Percentiles rank a stretch among this genome's conserved stretches.
Evolutionary conservation across 2,888 invertebrate genomes (phyloP).

Genomic region (Dasypolia templi): DNA sequence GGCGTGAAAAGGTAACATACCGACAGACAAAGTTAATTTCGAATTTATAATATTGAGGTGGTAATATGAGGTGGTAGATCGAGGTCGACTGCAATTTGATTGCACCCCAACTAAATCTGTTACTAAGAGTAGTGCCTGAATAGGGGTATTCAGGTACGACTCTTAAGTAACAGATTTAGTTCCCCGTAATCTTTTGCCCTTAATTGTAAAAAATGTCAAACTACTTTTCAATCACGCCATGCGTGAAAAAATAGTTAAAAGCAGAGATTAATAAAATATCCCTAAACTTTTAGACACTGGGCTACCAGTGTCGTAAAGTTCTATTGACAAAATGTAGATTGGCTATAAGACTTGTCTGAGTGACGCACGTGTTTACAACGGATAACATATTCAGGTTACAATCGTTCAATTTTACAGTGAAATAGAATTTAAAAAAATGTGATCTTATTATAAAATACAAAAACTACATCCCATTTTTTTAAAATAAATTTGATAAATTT

Average conservation of each 20-base stretch:
- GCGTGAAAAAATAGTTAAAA: background rate
- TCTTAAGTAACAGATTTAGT: background rate
- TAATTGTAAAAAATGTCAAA: background rate
- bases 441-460: background rate
- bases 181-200: background rate
- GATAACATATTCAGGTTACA: background rate
- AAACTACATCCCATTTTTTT: background rate
- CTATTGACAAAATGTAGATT: slow-evolving; percentile 18
- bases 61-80: background rate
- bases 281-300: no score
- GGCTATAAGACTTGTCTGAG: background rate
- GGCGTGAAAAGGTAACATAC: no score
- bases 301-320: background rate
- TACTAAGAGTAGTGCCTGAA: no score
- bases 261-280: background rate
- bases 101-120: no score
- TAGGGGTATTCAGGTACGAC: background rate
- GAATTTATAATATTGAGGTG: no score
- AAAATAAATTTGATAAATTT: background rate
- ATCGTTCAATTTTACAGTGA: no score
- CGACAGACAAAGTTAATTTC: no score
- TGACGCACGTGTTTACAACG: background rate
- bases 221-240: background rate
- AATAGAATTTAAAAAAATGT: no score
- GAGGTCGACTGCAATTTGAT: background rate